Evolutionary conservation across 1,140 invertebrate genomes (phyloP).

Genomic region (Tigriopus japonicus): DNA sequence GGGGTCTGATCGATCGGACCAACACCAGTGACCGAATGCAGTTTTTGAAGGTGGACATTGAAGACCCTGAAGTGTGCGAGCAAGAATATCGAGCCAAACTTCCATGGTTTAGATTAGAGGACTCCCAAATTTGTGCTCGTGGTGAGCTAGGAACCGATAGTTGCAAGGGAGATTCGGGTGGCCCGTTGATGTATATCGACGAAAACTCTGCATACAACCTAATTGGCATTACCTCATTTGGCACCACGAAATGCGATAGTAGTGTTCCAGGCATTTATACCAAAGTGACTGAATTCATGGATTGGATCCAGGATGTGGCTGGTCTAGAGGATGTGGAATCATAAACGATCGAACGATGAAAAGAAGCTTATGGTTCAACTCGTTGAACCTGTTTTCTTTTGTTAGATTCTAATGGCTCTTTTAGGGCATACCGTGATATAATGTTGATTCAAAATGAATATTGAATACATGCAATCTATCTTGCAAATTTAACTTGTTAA

Average conservation of each 20-base stretch:
- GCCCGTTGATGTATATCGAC: neutral
- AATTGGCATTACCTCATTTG: slow-evolving; percentile 7
- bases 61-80: neutral
- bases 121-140: slow-evolving; percentile 3
- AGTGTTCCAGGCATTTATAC: slow-evolving; percentile 7
- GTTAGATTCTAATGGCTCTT: no score
- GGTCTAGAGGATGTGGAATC: no score
- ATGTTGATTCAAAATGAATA: no score
- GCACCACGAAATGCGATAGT: slow-evolving; percentile 10
- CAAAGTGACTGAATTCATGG: neutral
- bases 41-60: neutral
- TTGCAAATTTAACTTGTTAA: no score
- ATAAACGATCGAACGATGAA: no score
- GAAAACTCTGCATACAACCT: neutral
- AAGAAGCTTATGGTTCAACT: no score
- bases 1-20: neutral
- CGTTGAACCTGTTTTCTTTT: no score
- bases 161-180: slow-evolving; percentile 7
- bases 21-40: neutral
- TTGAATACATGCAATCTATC: no score
- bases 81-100: neutral
- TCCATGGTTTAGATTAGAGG: neutral
- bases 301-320: neutral
- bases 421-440: no score
- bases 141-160: neutral